Conservation (phyloP, 2,888 invertebrate species). For the Pyrrhia umbra region DNA sequence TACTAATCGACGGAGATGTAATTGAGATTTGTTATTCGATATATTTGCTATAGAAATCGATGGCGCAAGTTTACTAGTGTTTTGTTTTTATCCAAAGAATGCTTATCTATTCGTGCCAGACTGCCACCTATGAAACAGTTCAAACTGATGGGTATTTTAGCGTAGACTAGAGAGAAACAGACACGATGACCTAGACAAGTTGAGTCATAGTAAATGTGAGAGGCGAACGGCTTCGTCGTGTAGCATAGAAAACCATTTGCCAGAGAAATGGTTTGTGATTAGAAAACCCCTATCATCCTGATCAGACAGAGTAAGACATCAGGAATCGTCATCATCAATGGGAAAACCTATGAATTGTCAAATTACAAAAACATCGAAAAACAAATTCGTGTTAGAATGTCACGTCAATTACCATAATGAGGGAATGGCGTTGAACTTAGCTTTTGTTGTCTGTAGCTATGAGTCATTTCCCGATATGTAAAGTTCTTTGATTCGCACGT, state of each 20-base stretch:
- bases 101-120: not conserved
- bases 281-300: not conserved
- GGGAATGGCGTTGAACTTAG: constrained; percentile 59
- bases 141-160: not conserved
- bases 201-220: not conserved
- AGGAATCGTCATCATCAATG: constrained; percentile 6
- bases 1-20: constrained; percentile 23
- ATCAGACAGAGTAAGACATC: not conserved
- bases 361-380: constrained; percentile 9
- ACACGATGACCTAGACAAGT: not conserved
- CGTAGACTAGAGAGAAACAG: constrained; percentile 5
- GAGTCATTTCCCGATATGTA: constrained; percentile 53
- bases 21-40: constrained; percentile 46
- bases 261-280: not conserved
- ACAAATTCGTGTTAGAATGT: constrained; percentile 38
- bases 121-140: constrained; percentile 8
- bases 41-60: constrained; percentile 32
- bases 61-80: constrained; percentile 20
- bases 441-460: constrained; percentile 48
- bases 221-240: not conserved
- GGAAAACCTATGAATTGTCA: constrained; percentile 13
- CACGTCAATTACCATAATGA: constrained; percentile 52
- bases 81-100: constrained; percentile 29
- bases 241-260: not conserved
- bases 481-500: constrained; percentile 47